These are phyloP conservation scores for Nyctalus aviator DNA, from an alignment of 2,797 vertebrate genomes.

Conservation along the genomic window DNA sequence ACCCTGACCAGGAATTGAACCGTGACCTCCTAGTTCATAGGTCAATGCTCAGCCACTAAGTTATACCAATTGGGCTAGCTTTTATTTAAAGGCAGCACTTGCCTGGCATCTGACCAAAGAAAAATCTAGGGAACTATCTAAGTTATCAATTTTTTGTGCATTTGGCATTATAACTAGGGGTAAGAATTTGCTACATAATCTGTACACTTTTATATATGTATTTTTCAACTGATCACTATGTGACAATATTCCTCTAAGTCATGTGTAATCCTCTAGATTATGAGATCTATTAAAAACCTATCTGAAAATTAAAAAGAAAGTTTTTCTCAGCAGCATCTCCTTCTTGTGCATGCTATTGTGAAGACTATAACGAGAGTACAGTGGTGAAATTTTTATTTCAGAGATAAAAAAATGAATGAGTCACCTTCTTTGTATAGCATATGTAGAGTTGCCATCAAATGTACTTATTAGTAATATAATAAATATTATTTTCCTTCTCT, in stretches of 20 bases:
- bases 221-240: not conserved
- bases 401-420: not conserved
- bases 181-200: not conserved
- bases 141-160: not conserved
- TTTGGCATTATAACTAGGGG: not conserved
- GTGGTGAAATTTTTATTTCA: not conserved
- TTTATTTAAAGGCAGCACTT: not conserved
- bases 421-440: not conserved
- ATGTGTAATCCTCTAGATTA: conserved; percentile 12
- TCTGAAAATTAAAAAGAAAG: not conserved
- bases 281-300: not conserved
- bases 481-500: not conserved
- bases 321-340: conserved; percentile 8
- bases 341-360: not conserved
- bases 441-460: not conserved
- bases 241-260: not conserved
- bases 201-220: not conserved
- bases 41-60: too few relatives aligned
- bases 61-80: not conserved
- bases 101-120: not conserved
- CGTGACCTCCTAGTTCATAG: too few relatives aligned
- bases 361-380: not conserved
- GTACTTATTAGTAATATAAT: not conserved
- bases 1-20: too few relatives aligned
- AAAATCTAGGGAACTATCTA: not conserved